Conservation (phyloP, 2,797 vertebrate genomes). For the Neosalanx taihuensis region DNA sequence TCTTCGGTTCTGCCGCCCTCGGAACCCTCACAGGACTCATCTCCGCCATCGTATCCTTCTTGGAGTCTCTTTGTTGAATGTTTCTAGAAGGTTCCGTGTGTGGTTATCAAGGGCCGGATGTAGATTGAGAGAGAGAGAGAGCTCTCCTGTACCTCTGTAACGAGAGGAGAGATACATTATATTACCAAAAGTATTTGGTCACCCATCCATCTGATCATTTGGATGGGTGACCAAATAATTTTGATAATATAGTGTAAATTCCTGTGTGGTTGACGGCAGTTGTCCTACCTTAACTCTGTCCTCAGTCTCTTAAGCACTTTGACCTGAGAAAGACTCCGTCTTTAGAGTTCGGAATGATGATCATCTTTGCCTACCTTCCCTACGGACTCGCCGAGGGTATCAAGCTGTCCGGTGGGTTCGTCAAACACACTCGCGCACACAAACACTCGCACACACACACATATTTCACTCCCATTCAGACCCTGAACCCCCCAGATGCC, state of each 20-base stretch:
- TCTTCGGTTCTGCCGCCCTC: conserved; percentile 95
- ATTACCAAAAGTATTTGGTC: no score
- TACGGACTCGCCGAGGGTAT: conserved; percentile 96
- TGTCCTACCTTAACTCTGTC: conserved; percentile 53
- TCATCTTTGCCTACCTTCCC: conserved; percentile 97
- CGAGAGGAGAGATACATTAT: no score
- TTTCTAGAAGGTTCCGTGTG: background rate
- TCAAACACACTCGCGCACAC: background rate
- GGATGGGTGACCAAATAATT: no score
- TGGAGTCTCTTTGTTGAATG: background rate
- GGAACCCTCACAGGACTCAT: conserved; percentile 97
- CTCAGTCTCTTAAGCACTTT: conserved; percentile 86
- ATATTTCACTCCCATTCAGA: background rate
- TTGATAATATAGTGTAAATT: no score
- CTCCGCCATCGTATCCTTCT: conserved; percentile 94
- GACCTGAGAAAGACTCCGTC: conserved; percentile 97
- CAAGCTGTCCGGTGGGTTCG: conserved; percentile 87
- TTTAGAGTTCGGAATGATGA: conserved; percentile 98
- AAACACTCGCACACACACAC: background rate
- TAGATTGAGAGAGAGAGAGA: no score
- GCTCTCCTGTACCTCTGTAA: no score
- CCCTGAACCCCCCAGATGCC: background rate
- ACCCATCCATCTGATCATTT: no score
- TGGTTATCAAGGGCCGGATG: background rate
- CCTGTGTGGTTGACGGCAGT: background rate